Base-by-base conservation (phyloP, 2,797 vertebrate species). In the Aulostomus chinensis region DNA sequence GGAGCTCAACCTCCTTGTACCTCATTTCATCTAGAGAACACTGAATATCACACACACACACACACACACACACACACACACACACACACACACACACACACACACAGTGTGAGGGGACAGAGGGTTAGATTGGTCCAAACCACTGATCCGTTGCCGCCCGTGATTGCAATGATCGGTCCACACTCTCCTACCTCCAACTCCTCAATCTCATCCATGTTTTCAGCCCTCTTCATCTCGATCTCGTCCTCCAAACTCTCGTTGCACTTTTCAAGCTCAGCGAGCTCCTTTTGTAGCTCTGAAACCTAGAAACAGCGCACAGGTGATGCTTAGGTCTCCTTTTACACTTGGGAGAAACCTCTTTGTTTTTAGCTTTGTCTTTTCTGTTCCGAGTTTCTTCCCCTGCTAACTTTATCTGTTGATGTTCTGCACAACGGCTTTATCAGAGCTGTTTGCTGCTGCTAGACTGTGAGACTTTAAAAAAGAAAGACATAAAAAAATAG, bases 241-340 rank as follows among this genome's bases (percentile, higher is more conserved):
- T 90, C 86, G 1, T 81, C 76, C 73, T 88, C 81, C 80, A 91
- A 60, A 45, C 87, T 81, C 12, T 77, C 69, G 4, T 72, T 83
- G 30, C 33, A 31, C 45, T 59, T 80, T 55, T 85, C 65, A 0
- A 91, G 81, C 38, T 85, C 86, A 14, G 56, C 52, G 0, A 89
- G 73, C 68, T 91, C 84, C 42, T 72, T 86, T 10, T 84, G 47
- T 7, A 91, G 72, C 65, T 83, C 78, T 16, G 69, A 58, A 39
- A 87, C 74, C 90, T 92, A 22, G 17, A 43, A 36, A 73, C 7
- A 65, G 14, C 43, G 7, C 45, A 10, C 2, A 1, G 5, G 4
- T 21, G 13, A 40, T 30, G n/a, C n/a, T n/a, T n/a, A n/a, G n/a
- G 24, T 25, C 9, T 25, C 24, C 24, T 25, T 25, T 5, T 7